Percentiles rank a stretch among this genome's conserved stretches.
Conservation (phyloP, 1,140 invertebrate species). For the Monomorium pharaonis region DNA sequence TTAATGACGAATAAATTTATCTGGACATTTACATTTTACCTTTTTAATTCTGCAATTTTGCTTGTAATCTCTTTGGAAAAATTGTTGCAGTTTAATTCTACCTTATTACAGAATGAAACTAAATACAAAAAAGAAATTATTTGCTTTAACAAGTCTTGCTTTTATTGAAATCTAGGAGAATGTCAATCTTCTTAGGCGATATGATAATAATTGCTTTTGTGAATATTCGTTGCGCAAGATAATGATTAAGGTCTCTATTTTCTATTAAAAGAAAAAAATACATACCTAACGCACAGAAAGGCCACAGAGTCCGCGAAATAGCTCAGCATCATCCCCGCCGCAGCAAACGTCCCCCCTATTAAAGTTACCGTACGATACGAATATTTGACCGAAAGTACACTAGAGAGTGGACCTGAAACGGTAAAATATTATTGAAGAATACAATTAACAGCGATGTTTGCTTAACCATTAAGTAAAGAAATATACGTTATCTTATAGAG, state of each 20-base stretch:
- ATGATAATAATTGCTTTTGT: background rate
- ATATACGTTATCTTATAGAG: background rate
- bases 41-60: background rate
- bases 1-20: background rate
- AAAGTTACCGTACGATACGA: constrained; percentile 96
- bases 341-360: constrained; percentile 93
- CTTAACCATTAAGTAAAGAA: too few relatives aligned
- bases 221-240: background rate
- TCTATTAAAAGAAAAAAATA: background rate
- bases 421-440: background rate
- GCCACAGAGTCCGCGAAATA: constrained; percentile 92
- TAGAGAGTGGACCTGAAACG: constrained; percentile 93
- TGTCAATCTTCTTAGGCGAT: background rate
- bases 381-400: constrained; percentile 94
- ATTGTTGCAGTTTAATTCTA: background rate
- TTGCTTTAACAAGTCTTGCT: background rate
- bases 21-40: background rate
- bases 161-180: background rate
- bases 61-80: background rate
- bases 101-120: background rate
- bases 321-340: constrained; percentile 94
- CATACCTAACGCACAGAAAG: constrained; percentile 91
- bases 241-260: background rate
- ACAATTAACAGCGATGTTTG: background rate
- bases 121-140: background rate